Evolutionary conservation across 2,113 vertebrate genomes (phyloP), one percentile per base, ranked within the genome.

Genomic region (Lepus americanus): DNA sequence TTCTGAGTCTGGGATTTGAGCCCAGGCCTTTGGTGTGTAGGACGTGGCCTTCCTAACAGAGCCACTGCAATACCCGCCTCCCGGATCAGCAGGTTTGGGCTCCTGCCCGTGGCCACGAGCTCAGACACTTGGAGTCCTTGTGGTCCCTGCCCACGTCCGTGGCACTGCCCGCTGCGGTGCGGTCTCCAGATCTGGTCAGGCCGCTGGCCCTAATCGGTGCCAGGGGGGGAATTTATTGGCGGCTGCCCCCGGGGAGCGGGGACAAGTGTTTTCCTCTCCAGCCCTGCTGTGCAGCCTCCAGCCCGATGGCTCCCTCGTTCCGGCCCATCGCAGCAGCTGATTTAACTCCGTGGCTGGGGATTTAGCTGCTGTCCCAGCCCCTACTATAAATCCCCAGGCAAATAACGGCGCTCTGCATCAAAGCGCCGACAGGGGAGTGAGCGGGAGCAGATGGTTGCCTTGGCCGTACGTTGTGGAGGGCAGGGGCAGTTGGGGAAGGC

Each of bases 351-450:
- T 93, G 94, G 94, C 87, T 89, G 23, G 87, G 97, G 97, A 97
- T 98, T 98, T 97, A 98, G 96, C 93, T 96, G 96, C 95, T 94
- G 94, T 95, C 95, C 96, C 64, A 92, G 94, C 84, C 95, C 44
- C 96, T 93, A 95, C 96, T 96, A 97, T 98, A 98, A 98, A 98
- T 98, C 95, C 97, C 94, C 11, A 2, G 90, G 89, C 97, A 97
- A 95, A 96, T 97, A 96, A 96, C 96, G 0, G 14, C 74, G 97
- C 95, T 96, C 94, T 97, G 97, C 95, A 96, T 98, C 97, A 97
- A 77, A 97, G 83, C 44, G 82, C 86, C 44, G 33, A 93, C 94
- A 89, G 84, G 72, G 87, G 83, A 95, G 94, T 5, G 64, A 97
- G 87, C 44, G 29, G 87, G 94, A 97, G 92, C 96, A 96, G 94